A percentile compares a stretch with the other conserved stretches of the same genome.
These are phyloP conservation scores for Molanna angustata DNA, from an alignment of 2,888 invertebrate genomes.

Conservation along the genomic window DNA sequence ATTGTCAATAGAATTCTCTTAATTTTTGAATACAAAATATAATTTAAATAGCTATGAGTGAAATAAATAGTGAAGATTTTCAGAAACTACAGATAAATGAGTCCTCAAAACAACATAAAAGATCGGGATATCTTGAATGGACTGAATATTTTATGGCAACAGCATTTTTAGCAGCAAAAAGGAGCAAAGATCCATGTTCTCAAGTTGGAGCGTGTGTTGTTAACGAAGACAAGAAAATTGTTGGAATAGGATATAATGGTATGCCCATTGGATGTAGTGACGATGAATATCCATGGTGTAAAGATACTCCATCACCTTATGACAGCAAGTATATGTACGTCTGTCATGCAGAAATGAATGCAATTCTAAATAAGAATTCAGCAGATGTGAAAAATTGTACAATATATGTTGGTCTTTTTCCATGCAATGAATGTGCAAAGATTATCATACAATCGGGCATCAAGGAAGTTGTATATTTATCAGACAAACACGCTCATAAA, in stretches of 20 bases:
- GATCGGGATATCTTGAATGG: slow-evolving; percentile 75
- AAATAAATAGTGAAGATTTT: no score
- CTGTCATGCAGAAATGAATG: slow-evolving; percentile 98
- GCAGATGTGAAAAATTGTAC: slow-evolving; percentile 73
- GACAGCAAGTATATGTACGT: slow-evolving; percentile 88
- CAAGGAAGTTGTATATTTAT: slow-evolving; percentile 71
- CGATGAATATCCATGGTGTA: slow-evolving; percentile 87
- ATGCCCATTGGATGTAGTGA: slow-evolving; percentile 91
- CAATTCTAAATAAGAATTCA: slow-evolving; percentile 87
- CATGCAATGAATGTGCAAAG: slow-evolving; percentile 98
- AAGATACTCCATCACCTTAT: slow-evolving; percentile 56
- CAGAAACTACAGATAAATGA: no score
- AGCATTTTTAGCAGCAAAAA: slow-evolving; percentile 84
- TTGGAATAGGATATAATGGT: slow-evolving; percentile 96
- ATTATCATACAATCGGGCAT: slow-evolving; percentile 94
- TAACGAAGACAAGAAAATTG: slow-evolving; percentile 79
- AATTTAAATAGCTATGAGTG: no score
- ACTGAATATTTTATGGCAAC: slow-evolving; percentile 95
- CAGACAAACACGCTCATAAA: slow-evolving; percentile 76
- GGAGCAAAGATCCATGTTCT: slow-evolving; percentile 91
- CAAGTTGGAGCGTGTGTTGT: slow-evolving; percentile 97
- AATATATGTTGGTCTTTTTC: slow-evolving; percentile 89
- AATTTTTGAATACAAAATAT: no score
- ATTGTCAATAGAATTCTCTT: no score
- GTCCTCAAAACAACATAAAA: slow-evolving; percentile 55